phyloP scores from a whole-genome alignment of 2,888 invertebrate genomes.

The Lampropteryx suffumata region DNA sequence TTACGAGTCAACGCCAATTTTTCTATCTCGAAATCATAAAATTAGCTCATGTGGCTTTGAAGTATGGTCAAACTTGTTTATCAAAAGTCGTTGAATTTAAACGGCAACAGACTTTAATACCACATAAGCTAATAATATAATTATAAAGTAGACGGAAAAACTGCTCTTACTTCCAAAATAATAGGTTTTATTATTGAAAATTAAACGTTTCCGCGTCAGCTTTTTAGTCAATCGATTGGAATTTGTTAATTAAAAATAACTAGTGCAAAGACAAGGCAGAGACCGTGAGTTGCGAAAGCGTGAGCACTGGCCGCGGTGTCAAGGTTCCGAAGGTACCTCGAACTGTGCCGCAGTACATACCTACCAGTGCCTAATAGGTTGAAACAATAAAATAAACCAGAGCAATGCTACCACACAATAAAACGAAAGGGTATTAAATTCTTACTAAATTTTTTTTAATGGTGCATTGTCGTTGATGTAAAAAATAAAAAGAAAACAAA shows the following conservation, averaged over 20 bases:
- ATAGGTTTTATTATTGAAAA: neutral
- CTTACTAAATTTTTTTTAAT: too few species aligned
- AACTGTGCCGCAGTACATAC: neutral
- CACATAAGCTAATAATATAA: too few species aligned
- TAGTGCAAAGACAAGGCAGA: slow-evolving; percentile 48
- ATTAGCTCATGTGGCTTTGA: too few species aligned
- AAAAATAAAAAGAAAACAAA: too few species aligned
- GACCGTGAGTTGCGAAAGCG: slow-evolving; percentile 68
- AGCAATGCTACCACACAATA: neutral
- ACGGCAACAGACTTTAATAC: too few species aligned
- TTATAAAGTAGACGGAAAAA: too few species aligned
- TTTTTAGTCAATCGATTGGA: slow-evolving; percentile 14
- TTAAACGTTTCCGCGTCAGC: slow-evolving; percentile 11
- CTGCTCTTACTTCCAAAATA: too few species aligned
- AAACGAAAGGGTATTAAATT: neutral
- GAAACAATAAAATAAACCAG: slow-evolving; percentile 9
- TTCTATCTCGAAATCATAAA: too few species aligned
- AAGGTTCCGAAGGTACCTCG: slow-evolving; percentile 54
- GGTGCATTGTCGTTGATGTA: too few species aligned
- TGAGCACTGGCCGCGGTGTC: slow-evolving; percentile 57
- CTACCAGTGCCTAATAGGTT: slow-evolving; percentile 1
- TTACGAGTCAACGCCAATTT: too few species aligned
- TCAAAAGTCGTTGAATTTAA: too few species aligned
- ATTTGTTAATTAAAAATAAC: slow-evolving; percentile 38
- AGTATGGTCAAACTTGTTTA: too few species aligned